phyloP scores from a whole-genome alignment of 2,797 vertebrate genomes.

The Discoglossus pictus region DNA sequence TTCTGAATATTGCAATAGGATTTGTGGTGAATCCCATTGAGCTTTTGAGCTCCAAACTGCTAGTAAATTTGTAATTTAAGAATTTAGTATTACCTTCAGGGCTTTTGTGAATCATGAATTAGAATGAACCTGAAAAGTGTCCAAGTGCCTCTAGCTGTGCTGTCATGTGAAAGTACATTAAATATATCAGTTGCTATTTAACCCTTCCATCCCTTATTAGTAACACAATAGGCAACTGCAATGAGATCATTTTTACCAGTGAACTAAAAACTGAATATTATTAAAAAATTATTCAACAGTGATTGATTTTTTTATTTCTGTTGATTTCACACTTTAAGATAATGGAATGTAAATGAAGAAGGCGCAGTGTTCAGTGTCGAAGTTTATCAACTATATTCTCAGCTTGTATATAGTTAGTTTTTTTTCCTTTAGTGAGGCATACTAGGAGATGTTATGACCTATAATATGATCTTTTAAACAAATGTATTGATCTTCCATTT shows the following conservation, averaged over 20 bases:
- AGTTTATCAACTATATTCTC: too few species aligned
- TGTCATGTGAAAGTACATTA: background rate
- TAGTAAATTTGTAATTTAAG: constrained; percentile 30
- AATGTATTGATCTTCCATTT: too few species aligned
- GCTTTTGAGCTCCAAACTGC: constrained; percentile 1
- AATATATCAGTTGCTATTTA: constrained; percentile 5
- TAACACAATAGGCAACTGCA: constrained; percentile 7
- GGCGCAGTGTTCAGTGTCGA: too few species aligned
- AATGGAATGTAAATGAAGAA: too few species aligned
- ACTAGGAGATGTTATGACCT: too few species aligned
- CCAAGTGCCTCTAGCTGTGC: constrained; percentile 11
- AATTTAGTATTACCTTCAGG: constrained; percentile 22
- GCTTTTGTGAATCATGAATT: constrained; percentile 22
- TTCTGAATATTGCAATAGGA: background rate
- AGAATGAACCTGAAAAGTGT: constrained; percentile 2
- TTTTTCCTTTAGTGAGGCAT: too few species aligned
- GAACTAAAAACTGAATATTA: constrained; percentile 4
- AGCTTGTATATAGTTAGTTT: too few species aligned
- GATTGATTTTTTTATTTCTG: too few species aligned
- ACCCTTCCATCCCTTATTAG: constrained; percentile 1
- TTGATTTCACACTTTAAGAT: too few species aligned
- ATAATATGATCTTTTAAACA: too few species aligned
- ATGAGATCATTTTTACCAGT: constrained; percentile 8
- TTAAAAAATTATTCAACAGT: too few species aligned
- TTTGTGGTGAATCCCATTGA: constrained; percentile 11